Conservation (phyloP, 1,140 invertebrate species). For the Leptinotarsa lineolata region DNA sequence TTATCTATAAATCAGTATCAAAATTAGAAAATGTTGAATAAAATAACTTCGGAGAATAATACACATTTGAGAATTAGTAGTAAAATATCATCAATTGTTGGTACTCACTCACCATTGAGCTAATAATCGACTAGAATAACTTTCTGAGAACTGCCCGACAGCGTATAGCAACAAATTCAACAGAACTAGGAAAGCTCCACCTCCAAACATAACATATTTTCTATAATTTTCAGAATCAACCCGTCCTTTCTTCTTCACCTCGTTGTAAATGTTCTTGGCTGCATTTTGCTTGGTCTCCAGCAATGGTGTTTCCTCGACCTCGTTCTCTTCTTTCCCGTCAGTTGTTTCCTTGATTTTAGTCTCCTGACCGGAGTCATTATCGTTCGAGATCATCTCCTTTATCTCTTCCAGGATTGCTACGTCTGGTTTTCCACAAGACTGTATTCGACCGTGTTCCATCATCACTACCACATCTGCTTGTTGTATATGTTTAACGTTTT, state of each 20-base stretch:
- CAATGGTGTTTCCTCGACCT: conserved; percentile 6
- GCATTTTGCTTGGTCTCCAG: conserved; percentile 9
- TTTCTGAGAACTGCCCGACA: conserved; percentile 25
- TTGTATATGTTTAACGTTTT: conserved; percentile 82
- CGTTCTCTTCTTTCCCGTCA: not conserved
- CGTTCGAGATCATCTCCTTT: not conserved
- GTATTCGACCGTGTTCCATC: conserved; percentile 36
- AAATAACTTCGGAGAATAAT: no score
- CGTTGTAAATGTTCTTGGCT: conserved; percentile 27
- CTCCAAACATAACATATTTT: conserved; percentile 34
- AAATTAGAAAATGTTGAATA: no score
- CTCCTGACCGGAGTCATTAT: not conserved
- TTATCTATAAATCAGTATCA: no score
- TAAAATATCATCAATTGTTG: not conserved
- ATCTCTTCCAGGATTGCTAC: not conserved
- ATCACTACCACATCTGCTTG: conserved; percentile 38
- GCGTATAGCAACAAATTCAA: conserved; percentile 27
- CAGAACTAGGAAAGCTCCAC: conserved; percentile 26
- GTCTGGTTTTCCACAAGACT: conserved; percentile 32
- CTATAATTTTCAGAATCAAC: conserved; percentile 28
- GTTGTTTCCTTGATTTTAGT: not conserved
- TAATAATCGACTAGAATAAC: conserved; percentile 31
- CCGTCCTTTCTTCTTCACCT: conserved; percentile 30
- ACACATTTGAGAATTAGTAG: no score
- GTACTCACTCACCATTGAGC: conserved; percentile 36